Base-by-base conservation (phyloP, 2,797 vertebrate genomes). In the Lepilemur septentrionalis region DNA sequence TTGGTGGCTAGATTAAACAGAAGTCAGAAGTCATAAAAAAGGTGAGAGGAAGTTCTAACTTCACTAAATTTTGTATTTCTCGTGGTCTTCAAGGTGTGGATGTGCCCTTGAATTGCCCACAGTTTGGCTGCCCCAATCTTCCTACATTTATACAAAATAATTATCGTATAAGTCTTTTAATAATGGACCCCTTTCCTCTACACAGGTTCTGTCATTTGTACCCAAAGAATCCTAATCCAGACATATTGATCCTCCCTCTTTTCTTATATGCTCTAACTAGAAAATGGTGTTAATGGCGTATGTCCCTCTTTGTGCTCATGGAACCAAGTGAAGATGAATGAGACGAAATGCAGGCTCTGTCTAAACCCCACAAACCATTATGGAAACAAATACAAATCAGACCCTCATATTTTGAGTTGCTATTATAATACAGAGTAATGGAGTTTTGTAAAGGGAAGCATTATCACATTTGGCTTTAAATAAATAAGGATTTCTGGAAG, bases 401-500 rank as follows among this genome's bases (percentile, higher is more conserved):
- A 67, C 41, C 8, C 50, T 91, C 12, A 0, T 72, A 80, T 55
- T 83, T 67, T 72, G 78, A 94, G 88, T 41, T 63, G 90, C 70
- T 72, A 93, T 79, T 72, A 91, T 5, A 79, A 88, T 91, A 93
- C 2, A 69, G 75, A 94, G 83, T 80, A 69, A 82, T 59, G 55
- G 84, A 89, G 12, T 73, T 94, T 8, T 91, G 14, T 78, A 69
- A 93, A 93, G 89, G 5, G 82, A 83, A 97, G 67, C 35, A 32
- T 46, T 11, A 92, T 84, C 78, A 81, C 94, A 73, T 94, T 89
- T 88, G 59, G 41, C 63, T 96, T 95, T 92, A 92, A 96, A 95
- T 67, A 86, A 94, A 94, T 85, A 76, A 97, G 86, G 41, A 67
- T 76, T 95, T 97, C 94, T 93, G 52, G 81, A 79, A 67, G 55